These are phyloP conservation scores for Muschampia plurimacula DNA, from an alignment of 2,888 invertebrate genomes.

Conservation along the genomic window DNA sequence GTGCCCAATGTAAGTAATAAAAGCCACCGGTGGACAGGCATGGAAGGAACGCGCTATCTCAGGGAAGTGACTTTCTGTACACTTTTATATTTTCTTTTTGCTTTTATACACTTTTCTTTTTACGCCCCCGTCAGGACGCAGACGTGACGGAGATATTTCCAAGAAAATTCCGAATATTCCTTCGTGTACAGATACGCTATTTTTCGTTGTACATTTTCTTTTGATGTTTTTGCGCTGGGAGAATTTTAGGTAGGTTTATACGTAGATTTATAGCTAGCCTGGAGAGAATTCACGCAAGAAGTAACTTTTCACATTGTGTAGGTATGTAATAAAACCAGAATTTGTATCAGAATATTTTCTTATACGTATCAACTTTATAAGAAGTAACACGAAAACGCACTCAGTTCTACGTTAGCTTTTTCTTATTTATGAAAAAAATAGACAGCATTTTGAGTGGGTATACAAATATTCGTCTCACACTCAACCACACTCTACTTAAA, in stretches of 20 bases:
- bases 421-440: background rate
- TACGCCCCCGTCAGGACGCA: conserved; percentile 65
- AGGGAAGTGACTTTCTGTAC: conserved; percentile 74
- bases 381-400: conserved; percentile 18
- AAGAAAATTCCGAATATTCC: conserved; percentile 48
- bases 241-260: conserved; percentile 37
- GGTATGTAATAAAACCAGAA: conserved; percentile 27
- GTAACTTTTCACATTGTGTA: conserved; percentile 23
- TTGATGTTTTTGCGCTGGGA: conserved; percentile 42
- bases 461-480: too few species aligned
- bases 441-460: background rate
- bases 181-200: conserved; percentile 34
- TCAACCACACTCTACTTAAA: background rate
- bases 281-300: conserved; percentile 21
- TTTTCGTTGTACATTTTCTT: conserved; percentile 42
- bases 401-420: background rate
- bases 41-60: conserved; percentile 62
- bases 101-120: conserved; percentile 70
- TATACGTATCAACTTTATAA: conserved; percentile 11
- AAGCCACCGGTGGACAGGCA: conserved; percentile 60
- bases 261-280: conserved; percentile 41
- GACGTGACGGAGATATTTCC: conserved; percentile 61
- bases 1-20: conserved; percentile 69
- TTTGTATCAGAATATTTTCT: conserved; percentile 14
- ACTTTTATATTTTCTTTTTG: conserved; percentile 68